Base-by-base conservation (phyloP, 37 sponge, comb jelly and placozoan genomes). In the Diacarnus erythraeanus region DNA sequence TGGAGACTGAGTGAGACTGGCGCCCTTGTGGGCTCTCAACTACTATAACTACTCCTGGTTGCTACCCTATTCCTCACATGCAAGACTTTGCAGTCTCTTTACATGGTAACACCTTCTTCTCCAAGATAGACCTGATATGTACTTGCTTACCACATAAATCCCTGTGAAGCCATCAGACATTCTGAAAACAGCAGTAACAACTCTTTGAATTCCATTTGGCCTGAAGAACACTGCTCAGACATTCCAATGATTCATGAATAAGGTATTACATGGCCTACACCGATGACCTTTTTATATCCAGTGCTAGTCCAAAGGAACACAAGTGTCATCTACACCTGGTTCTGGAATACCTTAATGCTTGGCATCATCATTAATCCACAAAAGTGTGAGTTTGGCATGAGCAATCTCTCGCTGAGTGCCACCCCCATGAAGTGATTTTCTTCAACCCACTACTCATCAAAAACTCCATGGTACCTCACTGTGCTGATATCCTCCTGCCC, bases 11-110 rank as follows among this genome's bases (percentile, higher is more conserved):
- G 72, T 59, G 77, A 58, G 77, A 86, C 43, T 85, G 91, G 91
- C 75, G 83, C 34, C 91, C 86, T n/a, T 85, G 91, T 77, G 91
- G 83, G 26, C 77, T 90, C 85, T 72, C 82, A 81, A 86, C 81
- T 83, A 58, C 36, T 26, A 26, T 36, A 44, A 86, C 86, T 38
- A 38, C 64, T 3, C 79, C 86, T 8, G 86, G 84, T 44, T 38
- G 85, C 18, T 89, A 89, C 54, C 90, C 90, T 10, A 65, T 89
- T 40, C 85, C 90, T 84, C 56, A 75, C 83, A 2, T n/a, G n/a
- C 90, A 84, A 8, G 80, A 88, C 47, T 88, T 88, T 65, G 47
- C 89, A 10, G 47, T 63, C 21, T 74, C 79, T 22, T 80, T 83
- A 0, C 87, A 87, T 6, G 87, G 87, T 69, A 38, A 77, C 54